phyloP scores from a whole-genome alignment of 2,797 vertebrate genomes.

The Propithecus perrieri region DNA sequence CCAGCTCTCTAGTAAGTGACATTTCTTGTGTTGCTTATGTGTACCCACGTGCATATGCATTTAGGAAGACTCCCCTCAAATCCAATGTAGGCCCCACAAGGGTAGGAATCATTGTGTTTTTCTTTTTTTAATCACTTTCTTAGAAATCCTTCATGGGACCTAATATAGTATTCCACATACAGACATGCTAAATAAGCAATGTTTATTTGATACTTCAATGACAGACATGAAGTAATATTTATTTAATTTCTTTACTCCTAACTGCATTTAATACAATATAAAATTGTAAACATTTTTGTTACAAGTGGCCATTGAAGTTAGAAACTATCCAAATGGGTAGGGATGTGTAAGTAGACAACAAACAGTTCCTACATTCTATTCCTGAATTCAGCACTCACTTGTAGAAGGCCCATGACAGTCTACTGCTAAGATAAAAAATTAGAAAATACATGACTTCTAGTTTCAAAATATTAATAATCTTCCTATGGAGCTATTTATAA shows the following conservation, averaged over 20 bases:
- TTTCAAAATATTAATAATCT: background rate
- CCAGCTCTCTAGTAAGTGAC: background rate
- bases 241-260: background rate
- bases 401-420: background rate
- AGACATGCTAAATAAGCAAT: background rate
- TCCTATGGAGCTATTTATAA: background rate
- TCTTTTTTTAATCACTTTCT: background rate
- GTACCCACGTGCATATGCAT: background rate
- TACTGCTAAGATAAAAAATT: background rate
- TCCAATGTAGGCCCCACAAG: background rate
- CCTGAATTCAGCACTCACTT: background rate
- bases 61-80: background rate
- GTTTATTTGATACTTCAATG: background rate
- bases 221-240: background rate
- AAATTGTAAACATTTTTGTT: background rate
- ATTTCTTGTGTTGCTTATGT: background rate
- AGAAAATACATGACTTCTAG: background rate
- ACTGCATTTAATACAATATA: background rate
- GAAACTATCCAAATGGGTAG: background rate
- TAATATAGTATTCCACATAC: background rate
- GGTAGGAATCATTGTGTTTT: background rate
- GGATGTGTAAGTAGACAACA: background rate
- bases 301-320: background rate
- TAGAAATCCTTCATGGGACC: background rate
- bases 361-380: background rate